Evolutionary conservation across 2,888 invertebrate genomes (phyloP).

Genomic region (Apodemia hepburni): DNA sequence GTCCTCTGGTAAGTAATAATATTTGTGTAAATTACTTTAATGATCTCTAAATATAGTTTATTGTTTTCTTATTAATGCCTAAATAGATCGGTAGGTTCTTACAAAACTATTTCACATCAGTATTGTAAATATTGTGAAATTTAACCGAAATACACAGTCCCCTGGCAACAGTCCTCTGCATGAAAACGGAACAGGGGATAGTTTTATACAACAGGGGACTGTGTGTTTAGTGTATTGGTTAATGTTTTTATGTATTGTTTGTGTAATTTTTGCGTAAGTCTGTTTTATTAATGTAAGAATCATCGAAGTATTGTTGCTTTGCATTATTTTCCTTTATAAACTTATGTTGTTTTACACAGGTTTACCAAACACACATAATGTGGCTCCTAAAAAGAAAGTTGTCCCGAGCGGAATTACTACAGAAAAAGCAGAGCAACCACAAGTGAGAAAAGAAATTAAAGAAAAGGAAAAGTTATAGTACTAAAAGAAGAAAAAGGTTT

Average conservation of each 20-base stretch:
- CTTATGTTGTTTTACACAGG: neutral
- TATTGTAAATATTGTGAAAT: conserved; percentile 5
- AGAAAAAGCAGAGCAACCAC: too few species aligned
- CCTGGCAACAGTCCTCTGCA: neutral
- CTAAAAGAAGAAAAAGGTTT: too few species aligned
- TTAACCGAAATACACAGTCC: neutral
- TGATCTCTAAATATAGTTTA: neutral
- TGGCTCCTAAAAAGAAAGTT: too few species aligned
- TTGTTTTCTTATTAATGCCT: neutral
- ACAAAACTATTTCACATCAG: neutral
- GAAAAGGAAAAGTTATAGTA: too few species aligned
- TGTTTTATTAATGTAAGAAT: too few species aligned
- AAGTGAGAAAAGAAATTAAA: too few species aligned
- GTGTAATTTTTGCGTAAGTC: neutral
- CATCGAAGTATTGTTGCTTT: too few species aligned
- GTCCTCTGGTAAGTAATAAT: neutral
- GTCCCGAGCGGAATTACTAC: too few species aligned
- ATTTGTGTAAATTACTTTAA: neutral
- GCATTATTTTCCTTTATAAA: neutral
- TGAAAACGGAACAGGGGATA: neutral
- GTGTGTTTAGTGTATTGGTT: neutral
- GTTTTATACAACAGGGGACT: neutral
- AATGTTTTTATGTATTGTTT: neutral
- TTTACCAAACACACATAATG: neutral
- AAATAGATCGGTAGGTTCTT: neutral